Evolutionary conservation across 2,797 vertebrate genomes (phyloP), one percentile per base, ranked within the genome.

Genomic region (Rachycentron canadum): DNA sequence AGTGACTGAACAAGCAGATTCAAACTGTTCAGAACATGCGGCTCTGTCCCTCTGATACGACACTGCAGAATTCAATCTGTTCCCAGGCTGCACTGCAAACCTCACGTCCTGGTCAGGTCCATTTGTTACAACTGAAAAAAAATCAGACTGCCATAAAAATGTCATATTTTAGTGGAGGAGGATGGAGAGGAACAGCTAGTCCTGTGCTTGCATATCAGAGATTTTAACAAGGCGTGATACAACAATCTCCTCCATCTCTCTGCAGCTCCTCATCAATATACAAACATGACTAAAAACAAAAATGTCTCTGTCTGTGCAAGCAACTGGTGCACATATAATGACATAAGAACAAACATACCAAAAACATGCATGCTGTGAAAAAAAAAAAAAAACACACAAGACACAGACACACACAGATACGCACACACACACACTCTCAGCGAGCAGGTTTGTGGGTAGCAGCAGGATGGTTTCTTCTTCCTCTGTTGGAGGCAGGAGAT

Each of bases 401-500:
- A 16, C 30, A 32, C 0, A 34, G 9, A 26, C 55, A 52, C 49
- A 19, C 17, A 6, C 50, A 17, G 21, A 38, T n/a, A 47, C 34
- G 5, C 14, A 16, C 45, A 25, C 1, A 45, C 52, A 30, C 40
- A 59, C 3, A 45, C 38, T 23, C 56, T 47, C 63, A 57, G 62
- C 2, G 14, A 75, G 79, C 21, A 67, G 34, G 47, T 69, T 57
- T 71, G 78, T 59, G 70, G 40, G 59, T 21, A 56, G 53, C 85
- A 78, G 76, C 63, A 3, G 67, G 76, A 50, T 28, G 59, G 63
- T 50, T 76, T 47, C 65, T 69, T 83, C 45, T 43, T 14, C 26
- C 71, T 79, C 73, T n/a, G 70, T 66, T 28, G 67, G 79, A 79
- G 78, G 68, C 73, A 61, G 32, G 52, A 85, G 78, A 88, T 86